A percentile compares a stretch with the other conserved stretches of the same genome.
These are phyloP conservation scores for Choristoneura rosaceana DNA, from an alignment of 2,888 invertebrate species.

Conservation along the genomic window DNA sequence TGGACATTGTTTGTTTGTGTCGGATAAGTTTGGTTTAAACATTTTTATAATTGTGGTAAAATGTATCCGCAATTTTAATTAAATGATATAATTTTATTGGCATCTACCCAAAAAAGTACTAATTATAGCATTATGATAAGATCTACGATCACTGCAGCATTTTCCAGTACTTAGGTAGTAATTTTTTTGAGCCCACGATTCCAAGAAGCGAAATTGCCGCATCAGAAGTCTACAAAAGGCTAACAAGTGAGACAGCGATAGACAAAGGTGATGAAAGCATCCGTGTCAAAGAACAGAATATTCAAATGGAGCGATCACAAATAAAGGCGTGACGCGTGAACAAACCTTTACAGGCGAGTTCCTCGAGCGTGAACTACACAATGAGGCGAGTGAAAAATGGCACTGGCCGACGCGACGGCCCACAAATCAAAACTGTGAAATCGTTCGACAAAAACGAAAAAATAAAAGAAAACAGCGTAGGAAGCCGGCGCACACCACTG, in stretches of 20 bases:
- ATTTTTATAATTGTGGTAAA: neutral
- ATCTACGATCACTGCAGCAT: neutral
- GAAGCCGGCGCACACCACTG: conserved; percentile 78
- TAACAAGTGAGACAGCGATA: neutral
- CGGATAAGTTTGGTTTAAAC: neutral
- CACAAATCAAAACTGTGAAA: conserved; percentile 78
- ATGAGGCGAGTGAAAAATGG: conserved; percentile 77
- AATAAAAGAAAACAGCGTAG: conserved; percentile 64
- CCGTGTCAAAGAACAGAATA: conserved; percentile 49
- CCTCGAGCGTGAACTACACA: conserved; percentile 68
- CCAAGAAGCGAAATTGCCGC: neutral
- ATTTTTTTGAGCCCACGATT: neutral
- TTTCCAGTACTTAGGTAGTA: neutral
- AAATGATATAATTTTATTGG: neutral
- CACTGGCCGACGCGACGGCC: conserved; percentile 61
- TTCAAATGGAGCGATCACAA: conserved; percentile 56
- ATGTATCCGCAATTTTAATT: neutral
- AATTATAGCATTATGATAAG: no score
- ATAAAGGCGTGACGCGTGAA: conserved; percentile 62
- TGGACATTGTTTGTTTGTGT: neutral
- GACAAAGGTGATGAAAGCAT: conserved; percentile 13
- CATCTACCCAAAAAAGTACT: no score
- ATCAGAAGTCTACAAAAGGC: neutral
- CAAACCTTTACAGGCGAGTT: conserved; percentile 59
- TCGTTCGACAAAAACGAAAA: conserved; percentile 61